phyloP scores from a whole-genome alignment of 2,113 vertebrate genomes.

The Calypte anna region DNA sequence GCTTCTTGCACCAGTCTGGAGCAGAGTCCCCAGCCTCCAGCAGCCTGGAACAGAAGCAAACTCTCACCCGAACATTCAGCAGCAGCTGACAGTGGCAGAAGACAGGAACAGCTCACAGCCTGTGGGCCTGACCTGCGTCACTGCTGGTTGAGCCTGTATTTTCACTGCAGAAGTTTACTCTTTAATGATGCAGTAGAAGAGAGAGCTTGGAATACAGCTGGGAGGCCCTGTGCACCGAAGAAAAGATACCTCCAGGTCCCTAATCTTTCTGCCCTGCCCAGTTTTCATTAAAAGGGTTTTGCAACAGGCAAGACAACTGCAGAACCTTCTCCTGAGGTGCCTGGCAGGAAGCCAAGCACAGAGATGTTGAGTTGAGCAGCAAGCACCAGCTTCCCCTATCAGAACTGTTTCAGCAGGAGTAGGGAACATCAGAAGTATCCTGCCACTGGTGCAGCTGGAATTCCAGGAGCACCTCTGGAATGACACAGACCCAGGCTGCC shows the following conservation, averaged over 20 bases:
- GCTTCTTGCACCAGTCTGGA: not conserved
- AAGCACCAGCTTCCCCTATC: not conserved
- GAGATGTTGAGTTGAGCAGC: not conserved
- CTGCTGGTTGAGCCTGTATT: not conserved
- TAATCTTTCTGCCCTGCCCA: not conserved
- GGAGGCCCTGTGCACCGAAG: not conserved
- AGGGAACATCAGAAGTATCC: not conserved
- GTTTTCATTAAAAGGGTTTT: not conserved
- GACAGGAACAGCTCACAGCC: not conserved
- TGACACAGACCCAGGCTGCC: not conserved
- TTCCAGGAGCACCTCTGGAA: not conserved
- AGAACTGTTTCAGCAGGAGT: not conserved
- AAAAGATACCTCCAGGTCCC: not conserved
- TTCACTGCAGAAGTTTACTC: constrained; percentile 48
- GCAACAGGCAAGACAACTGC: not conserved
- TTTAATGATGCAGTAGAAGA: constrained; percentile 11
- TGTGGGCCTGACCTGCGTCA: not conserved
- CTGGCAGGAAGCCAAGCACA: not conserved
- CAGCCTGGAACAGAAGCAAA: not conserved
- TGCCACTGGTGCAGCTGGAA: not conserved
- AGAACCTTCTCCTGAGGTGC: not conserved
- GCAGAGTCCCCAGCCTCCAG: not conserved
- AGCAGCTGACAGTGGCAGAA: not conserved
- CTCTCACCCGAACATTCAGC: not conserved
- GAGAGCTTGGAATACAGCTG: not conserved